phyloP scores from a whole-genome alignment of 2,888 invertebrate species.

The Heliconius erato region DNA sequence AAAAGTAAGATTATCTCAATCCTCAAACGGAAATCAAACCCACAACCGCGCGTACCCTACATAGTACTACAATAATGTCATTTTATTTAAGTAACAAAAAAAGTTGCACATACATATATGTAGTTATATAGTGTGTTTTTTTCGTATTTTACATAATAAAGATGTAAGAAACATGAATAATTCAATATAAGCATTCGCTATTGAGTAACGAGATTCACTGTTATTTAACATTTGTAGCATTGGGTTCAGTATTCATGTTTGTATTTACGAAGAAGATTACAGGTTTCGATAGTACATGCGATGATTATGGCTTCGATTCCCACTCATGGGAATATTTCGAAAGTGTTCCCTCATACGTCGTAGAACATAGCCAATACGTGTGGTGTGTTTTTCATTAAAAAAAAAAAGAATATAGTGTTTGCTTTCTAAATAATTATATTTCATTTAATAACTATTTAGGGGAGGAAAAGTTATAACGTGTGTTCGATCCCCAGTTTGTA shows the following conservation, averaged over 20 bases:
- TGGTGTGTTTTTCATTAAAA: too few species aligned
- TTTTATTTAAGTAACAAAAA: not conserved
- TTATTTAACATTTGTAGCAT: slow-evolving; percentile 13
- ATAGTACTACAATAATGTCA: not conserved
- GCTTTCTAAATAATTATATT: too few species aligned
- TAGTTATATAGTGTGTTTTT: not conserved
- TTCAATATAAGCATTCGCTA: slow-evolving; percentile 8
- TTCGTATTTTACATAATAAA: slow-evolving; percentile 23
- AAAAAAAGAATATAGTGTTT: too few species aligned
- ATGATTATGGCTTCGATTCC: not conserved
- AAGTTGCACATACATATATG: not conserved
- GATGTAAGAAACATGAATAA: slow-evolving; percentile 24
- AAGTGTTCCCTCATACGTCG: too few species aligned
- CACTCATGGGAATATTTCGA: not conserved
- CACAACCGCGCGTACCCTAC: too few species aligned
- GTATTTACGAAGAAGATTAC: not conserved
- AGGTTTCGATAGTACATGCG: not conserved
- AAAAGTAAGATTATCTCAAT: too few species aligned
- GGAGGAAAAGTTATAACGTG: too few species aligned
- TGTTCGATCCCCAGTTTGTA: too few species aligned
- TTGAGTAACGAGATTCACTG: slow-evolving; percentile 21
- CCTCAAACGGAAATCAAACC: too few species aligned
- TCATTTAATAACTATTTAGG: too few species aligned
- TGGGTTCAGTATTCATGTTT: not conserved
- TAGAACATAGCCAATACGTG: too few species aligned